Evolutionary conservation across 2,888 invertebrate genomes (phyloP).

Genomic region (Lacanobia wlatinum): DNA sequence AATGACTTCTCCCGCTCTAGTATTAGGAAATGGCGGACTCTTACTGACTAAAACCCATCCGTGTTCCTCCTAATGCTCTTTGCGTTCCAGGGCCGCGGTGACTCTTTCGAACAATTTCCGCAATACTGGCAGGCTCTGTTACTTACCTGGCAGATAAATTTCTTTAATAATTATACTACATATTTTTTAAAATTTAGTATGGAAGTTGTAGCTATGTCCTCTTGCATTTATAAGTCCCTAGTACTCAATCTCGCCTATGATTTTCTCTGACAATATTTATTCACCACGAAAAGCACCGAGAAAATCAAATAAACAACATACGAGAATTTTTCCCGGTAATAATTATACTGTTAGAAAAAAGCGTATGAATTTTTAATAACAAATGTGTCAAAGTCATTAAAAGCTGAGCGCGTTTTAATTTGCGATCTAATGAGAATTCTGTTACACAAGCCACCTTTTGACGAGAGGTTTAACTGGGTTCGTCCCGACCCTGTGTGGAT

Average conservation of each 20-base stretch:
- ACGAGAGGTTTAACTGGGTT: slow-evolving; percentile 32
- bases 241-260: not conserved
- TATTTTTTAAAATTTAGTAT: too few relatives aligned
- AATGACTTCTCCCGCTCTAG: too few relatives aligned
- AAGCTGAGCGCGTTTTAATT: slow-evolving; percentile 47
- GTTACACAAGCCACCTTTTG: slow-evolving; percentile 49
- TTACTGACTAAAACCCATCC: too few relatives aligned
- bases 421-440: slow-evolving; percentile 48
- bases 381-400: slow-evolving; percentile 51
- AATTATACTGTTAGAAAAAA: slow-evolving; percentile 21
- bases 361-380: slow-evolving; percentile 38
- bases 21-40: too few relatives aligned
- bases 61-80: too few relatives aligned
- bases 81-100: too few relatives aligned
- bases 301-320: slow-evolving; percentile 9
- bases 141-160: too few relatives aligned
- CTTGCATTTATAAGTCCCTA: not conserved
- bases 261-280: not conserved
- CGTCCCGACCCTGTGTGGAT: not conserved
- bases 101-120: too few relatives aligned
- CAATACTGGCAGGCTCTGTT: too few relatives aligned
- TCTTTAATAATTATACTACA: too few relatives aligned
- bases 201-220: too few relatives aligned
- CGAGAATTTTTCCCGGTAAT: not conserved
- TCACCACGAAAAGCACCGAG: not conserved